phyloP scores from a whole-genome alignment of 2,113 vertebrate species.

The Vulpes ferrilata region DNA sequence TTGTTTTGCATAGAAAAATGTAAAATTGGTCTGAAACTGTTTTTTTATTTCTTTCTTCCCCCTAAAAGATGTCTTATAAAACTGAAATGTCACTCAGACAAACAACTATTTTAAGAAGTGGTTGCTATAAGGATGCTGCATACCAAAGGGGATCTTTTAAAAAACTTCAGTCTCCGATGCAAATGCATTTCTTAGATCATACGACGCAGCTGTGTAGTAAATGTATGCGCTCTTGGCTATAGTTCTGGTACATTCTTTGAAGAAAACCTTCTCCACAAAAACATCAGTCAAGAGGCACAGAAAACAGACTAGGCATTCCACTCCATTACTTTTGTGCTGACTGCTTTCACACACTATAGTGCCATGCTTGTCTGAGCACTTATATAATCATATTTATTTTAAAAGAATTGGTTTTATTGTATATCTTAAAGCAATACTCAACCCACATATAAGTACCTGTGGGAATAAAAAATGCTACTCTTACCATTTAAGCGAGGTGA shows the following conservation, averaged over 20 bases:
- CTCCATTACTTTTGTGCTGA: slow-evolving; percentile 57
- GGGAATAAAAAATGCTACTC: neutral
- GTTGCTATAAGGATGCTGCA: slow-evolving; percentile 64
- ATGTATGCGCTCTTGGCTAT: slow-evolving; percentile 73
- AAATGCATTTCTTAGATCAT: slow-evolving; percentile 80
- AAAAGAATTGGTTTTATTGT: slow-evolving; percentile 67
- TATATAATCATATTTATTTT: slow-evolving; percentile 77
- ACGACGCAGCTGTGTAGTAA: slow-evolving; percentile 69
- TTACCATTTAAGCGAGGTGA: slow-evolving; percentile 47
- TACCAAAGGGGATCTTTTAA: slow-evolving; percentile 64
- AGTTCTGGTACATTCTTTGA: slow-evolving; percentile 76
- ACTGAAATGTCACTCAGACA: slow-evolving; percentile 35
- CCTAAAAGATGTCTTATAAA: slow-evolving; percentile 66
- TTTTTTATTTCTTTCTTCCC: neutral
- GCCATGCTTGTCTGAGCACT: slow-evolving; percentile 75
- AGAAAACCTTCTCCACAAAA: slow-evolving; percentile 75
- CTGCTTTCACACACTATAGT: slow-evolving; percentile 55
- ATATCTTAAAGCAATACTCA: slow-evolving; percentile 69
- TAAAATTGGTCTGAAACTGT: slow-evolving; percentile 33
- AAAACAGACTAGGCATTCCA: slow-evolving; percentile 70
- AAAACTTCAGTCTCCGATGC: slow-evolving; percentile 66
- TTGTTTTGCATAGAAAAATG: slow-evolving; percentile 10
- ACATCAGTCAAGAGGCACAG: slow-evolving; percentile 60
- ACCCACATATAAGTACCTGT: slow-evolving; percentile 41
- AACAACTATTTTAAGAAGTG: slow-evolving; percentile 72